Evolutionary conservation across 2,888 invertebrate genomes (phyloP), one percentile per base, ranked within the genome.

Genomic region (Drosophila maculinotata): DNA sequence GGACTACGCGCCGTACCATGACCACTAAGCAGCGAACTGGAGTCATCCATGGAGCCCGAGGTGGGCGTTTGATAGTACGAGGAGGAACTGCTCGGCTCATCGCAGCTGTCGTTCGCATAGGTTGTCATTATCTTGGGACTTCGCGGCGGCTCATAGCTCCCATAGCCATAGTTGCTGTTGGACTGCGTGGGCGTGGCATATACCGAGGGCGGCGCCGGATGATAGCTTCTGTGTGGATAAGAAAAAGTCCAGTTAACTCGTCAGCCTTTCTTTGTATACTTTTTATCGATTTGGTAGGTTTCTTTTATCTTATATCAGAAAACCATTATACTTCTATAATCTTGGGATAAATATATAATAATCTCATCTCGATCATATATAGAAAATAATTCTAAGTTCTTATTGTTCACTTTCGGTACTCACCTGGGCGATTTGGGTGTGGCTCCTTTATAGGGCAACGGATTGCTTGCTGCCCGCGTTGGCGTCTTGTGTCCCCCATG

Each of bases 71-170:
- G 90, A 49, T 91, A 91, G 62, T 89, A 90, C 14, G 89, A 90
- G 9, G 89, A 89, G 6, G 89, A 88, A 23, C 33, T 79, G 64
- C 73, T 83, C 0, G 20, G 62, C n/a, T 89, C 88, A 52, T 90
- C 89, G 54, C 84, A 80, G 60, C 89, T 89, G 30, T 91, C 89
- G 54, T 90, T 90, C 25, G 90, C 90, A 79, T 86, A 91, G 15
- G 91, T 91, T n/a, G 91, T 91, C 9, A 90, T 91, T 54, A 92
- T 91, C 69, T 92, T 90, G 31, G 91, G 92, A 63, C 91, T 91
- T 14, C 91, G 84, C 0, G 92, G 91, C 3, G 91, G 86, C 63
- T 90, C 90, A 58, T 83, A 87, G 9, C 80, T 26, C 8, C 82
- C 87, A 4, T 76, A 82, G 12, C 54, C 76, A 1, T 63, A 66